Conservation (phyloP, 2,113 vertebrate species). For the Colossoma macropomum region DNA sequence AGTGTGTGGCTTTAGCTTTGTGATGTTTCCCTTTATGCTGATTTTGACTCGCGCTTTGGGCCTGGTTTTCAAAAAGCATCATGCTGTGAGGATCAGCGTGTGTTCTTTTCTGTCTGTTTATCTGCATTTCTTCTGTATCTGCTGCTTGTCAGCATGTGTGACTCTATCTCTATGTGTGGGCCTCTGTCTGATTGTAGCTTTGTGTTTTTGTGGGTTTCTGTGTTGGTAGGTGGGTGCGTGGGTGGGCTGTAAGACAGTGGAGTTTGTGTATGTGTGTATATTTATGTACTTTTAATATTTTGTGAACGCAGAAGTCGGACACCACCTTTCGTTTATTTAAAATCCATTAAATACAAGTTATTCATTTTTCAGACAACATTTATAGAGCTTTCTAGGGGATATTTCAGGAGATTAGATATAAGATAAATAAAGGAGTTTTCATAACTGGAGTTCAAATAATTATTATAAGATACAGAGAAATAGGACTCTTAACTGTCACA, state of each 20-base stretch:
- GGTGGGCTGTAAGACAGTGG: not conserved
- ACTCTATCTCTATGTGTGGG: constrained; percentile 19
- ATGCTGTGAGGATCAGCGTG: not conserved
- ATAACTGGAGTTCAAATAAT: too few relatives aligned
- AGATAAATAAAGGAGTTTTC: too few relatives aligned
- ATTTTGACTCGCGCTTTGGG: not conserved
- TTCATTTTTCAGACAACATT: too few relatives aligned
- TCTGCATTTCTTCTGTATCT: constrained; percentile 1
- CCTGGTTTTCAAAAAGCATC: not conserved
- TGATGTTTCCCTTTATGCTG: not conserved
- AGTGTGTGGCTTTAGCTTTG: not conserved
- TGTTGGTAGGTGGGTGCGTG: not conserved
- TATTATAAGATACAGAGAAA: too few relatives aligned
- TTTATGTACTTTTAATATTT: too few relatives aligned
- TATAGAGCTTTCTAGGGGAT: too few relatives aligned
- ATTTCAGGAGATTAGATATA: too few relatives aligned
- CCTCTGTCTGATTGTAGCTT: not conserved
- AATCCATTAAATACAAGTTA: too few relatives aligned
- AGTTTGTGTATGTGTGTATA: not conserved
- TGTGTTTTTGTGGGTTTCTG: constrained; percentile 3
- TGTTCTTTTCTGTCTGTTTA: not conserved
- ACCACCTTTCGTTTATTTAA: too few relatives aligned
- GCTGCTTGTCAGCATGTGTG: constrained; percentile 8
- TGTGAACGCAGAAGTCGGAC: too few relatives aligned
- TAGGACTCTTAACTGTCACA: too few relatives aligned